Base-by-base conservation (phyloP, 2,113 vertebrate species). In the Scytalopus superciliaris region DNA sequence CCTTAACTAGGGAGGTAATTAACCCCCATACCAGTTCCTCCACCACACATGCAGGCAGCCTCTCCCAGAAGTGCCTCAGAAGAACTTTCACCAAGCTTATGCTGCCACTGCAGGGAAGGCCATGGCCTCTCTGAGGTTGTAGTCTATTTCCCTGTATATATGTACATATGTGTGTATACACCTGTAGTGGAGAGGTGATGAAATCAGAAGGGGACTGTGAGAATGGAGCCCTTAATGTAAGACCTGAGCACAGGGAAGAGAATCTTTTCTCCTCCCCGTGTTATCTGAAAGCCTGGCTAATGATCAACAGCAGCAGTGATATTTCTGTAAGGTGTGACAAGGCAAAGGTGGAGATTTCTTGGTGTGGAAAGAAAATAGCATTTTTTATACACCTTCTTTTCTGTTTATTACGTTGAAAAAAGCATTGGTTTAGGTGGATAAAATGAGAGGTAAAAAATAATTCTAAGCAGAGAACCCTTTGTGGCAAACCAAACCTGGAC, bases 151-250 rank as follows among this genome's bases (percentile, higher is more conserved):
- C 3, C 16, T 56, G 27, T 39, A 42, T 0, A 0, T 31, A 13
- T 1, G 1, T 9, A 39, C 10, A 0, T 3, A 5, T 16, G 10
- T 49, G 17, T 52, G 6, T 17, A 5, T 25, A 25, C 31, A 42
- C 11, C 42, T 23, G 12, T 53, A 39, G 21, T 16, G 11, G 24
- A 55, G 18, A 27, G 15, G 14, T 13, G 44, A 24, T 24, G 35
- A 69, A 64, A 60, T 28, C 19, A 27, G 31, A 63, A 39, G 14
- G 23, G 13, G 12, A 39, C 24, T 35, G 12, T 73, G 60, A 40
- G 83, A 55, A 68, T 31, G 37, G 67, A 80, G 23, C 19, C 42
- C 28, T 39, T 81, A 30, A 18, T n/a, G 31, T 69, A 62, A 85
- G 47, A 31, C 23, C 42, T 47, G 23, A 77, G 31, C 27, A 31